These are phyloP conservation scores for Diarsia mendica DNA, from an alignment of 2,888 invertebrate species.

Conservation along the genomic window DNA sequence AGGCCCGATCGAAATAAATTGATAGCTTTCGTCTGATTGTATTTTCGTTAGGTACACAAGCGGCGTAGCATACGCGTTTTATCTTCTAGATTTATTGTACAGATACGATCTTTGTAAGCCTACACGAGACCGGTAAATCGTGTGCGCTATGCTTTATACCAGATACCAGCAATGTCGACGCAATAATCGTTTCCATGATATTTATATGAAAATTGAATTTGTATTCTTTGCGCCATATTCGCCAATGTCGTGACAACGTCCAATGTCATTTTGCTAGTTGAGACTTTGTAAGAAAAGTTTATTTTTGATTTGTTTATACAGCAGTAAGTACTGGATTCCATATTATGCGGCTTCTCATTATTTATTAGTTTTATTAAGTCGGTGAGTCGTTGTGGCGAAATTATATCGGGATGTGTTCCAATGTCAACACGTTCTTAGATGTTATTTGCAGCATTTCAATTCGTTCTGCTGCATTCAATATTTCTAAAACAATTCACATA, in stretches of 20 bases:
- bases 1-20: conserved; percentile 73
- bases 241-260: conserved; percentile 60
- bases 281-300: conserved; percentile 42
- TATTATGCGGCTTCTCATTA: conserved; percentile 25
- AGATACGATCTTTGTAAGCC: conserved; percentile 85
- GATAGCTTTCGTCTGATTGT: conserved; percentile 73
- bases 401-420: conserved; percentile 51
- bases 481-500: conserved; percentile 32
- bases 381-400: conserved; percentile 33
- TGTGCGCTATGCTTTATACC: conserved; percentile 78
- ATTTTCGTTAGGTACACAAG: conserved; percentile 75
- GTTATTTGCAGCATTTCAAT: conserved; percentile 24
- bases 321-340: conserved; percentile 30
- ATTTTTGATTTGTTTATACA: conserved; percentile 58
- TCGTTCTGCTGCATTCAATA: conserved; percentile 15
- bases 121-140: conserved; percentile 78
- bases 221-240: conserved; percentile 60
- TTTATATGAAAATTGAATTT: conserved; percentile 64
- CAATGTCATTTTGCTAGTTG: conserved; percentile 54
- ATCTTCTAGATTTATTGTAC: conserved; percentile 88
- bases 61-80: conserved; percentile 73
- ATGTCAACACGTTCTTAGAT: conserved; percentile 44
- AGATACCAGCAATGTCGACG: conserved; percentile 72
- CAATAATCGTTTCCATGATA: conserved; percentile 64
- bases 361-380: conserved; percentile 46